Conservation (phyloP, 2,888 invertebrate species). For the Catonia carolina region DNA sequence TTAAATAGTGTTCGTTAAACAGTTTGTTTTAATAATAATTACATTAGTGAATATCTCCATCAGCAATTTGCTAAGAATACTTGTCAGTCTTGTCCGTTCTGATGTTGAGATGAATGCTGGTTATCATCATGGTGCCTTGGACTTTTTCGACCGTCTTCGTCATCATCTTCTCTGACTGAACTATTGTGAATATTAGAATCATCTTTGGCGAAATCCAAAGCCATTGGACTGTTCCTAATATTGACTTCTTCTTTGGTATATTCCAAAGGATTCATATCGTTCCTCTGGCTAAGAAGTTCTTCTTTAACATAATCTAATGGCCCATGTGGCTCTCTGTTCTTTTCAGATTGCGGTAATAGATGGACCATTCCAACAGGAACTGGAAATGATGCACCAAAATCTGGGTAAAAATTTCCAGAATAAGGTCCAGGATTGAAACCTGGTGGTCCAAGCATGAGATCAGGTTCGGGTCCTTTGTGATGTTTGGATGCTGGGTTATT, state of each 20-base stretch:
- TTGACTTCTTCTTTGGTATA: constrained; percentile 31
- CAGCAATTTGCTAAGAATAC: constrained; percentile 30
- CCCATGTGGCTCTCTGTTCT: constrained; percentile 49
- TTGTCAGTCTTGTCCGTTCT: constrained; percentile 71
- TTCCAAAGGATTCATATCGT: constrained; percentile 32
- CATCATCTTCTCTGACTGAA: constrained; percentile 52
- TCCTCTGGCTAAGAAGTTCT: constrained; percentile 27
- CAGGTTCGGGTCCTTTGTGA: constrained; percentile 34
- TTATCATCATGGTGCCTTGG: constrained; percentile 37
- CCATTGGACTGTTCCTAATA: constrained; percentile 30
- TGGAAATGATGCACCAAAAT: constrained; percentile 70
- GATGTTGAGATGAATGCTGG: constrained; percentile 49
- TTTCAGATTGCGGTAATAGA: constrained; percentile 71
- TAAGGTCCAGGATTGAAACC: constrained; percentile 67
- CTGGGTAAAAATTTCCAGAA: constrained; percentile 70
- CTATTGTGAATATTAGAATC: constrained; percentile 28
- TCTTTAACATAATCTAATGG: constrained; percentile 27
- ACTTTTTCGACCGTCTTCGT: constrained; percentile 33
- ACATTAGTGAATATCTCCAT: constrained; percentile 22
- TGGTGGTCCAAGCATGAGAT: constrained; percentile 50
- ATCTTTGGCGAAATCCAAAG: constrained; percentile 34
- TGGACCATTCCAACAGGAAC: constrained; percentile 81
- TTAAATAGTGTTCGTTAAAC: too few species aligned
- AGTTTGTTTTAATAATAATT: constrained; percentile 10
- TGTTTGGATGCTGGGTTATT: constrained; percentile 40